These are phyloP conservation scores for Hassar affinis DNA, from an alignment of 2,113 vertebrate genomes.

Conservation along the genomic window DNA sequence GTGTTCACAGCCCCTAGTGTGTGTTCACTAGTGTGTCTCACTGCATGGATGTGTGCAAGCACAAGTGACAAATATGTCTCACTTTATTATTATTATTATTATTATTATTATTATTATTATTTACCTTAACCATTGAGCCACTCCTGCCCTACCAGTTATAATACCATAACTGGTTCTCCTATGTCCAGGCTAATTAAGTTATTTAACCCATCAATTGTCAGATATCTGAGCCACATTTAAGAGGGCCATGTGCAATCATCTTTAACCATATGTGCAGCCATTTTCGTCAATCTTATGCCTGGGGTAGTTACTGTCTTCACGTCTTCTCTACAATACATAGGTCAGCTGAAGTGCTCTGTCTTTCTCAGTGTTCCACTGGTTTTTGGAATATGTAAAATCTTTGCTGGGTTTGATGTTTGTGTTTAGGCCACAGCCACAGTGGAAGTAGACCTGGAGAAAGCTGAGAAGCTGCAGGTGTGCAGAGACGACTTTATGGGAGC, in stretches of 20 bases:
- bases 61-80: too few species aligned
- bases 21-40: too few species aligned
- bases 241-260: background rate
- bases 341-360: background rate
- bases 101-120: too few species aligned
- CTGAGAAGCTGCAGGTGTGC: constrained; percentile 90
- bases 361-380: background rate
- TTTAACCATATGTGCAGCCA: background rate
- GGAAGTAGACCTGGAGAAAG: constrained; percentile 97
- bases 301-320: too few species aligned
- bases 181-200: background rate
- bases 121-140: too few species aligned
- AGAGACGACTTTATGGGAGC: constrained; percentile 89
- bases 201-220: background rate
- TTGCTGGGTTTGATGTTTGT: background rate
- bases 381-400: background rate
- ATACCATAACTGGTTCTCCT: background rate
- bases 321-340: background rate
- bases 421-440: constrained; percentile 91
- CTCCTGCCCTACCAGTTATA: too few species aligned
- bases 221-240: background rate
- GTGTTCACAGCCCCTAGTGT: too few species aligned
- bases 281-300: background rate
- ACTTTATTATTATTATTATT: too few species aligned
- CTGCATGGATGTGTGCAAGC: too few species aligned